Evolutionary conservation across 2,797 vertebrate species (phyloP).

Genomic region (Potorous gilbertii): DNA sequence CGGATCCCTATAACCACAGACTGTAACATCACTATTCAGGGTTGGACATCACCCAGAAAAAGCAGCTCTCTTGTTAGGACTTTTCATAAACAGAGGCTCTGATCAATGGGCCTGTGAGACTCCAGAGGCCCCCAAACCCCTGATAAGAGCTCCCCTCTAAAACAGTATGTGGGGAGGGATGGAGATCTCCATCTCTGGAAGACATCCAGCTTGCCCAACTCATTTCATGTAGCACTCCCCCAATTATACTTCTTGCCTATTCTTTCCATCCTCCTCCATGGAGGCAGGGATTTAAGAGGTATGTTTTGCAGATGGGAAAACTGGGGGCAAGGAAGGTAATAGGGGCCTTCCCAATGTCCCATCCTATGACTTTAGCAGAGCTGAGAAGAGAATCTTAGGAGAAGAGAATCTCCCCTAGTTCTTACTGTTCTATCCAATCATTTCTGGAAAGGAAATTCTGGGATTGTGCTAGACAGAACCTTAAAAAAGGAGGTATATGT

Average conservation of each 20-base stretch:
- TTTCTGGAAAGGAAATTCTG: neutral
- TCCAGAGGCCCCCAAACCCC: neutral
- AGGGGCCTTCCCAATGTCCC: neutral
- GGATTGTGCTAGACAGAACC: neutral
- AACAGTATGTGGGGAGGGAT: accelerated
- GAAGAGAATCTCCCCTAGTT: neutral
- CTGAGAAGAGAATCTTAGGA: neutral
- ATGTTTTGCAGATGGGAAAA: neutral
- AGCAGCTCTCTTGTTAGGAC: neutral
- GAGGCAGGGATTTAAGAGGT: neutral
- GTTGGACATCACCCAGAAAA: neutral
- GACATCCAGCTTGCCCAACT: neutral
- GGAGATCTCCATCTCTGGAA: neutral
- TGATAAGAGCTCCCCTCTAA: neutral
- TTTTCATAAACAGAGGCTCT: neutral
- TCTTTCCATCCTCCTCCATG: neutral
- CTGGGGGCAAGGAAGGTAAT: neutral
- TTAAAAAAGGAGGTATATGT: neutral
- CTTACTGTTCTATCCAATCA: neutral
- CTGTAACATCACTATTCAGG: neutral
- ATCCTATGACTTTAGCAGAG: neutral
- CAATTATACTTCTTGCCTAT: neutral
- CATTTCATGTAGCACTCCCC: neutral
- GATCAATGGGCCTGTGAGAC: neutral
- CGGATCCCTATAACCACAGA: neutral